Base-by-base conservation (phyloP, 1,140 invertebrate genomes). In the Oncopodura yosiiana region DNA sequence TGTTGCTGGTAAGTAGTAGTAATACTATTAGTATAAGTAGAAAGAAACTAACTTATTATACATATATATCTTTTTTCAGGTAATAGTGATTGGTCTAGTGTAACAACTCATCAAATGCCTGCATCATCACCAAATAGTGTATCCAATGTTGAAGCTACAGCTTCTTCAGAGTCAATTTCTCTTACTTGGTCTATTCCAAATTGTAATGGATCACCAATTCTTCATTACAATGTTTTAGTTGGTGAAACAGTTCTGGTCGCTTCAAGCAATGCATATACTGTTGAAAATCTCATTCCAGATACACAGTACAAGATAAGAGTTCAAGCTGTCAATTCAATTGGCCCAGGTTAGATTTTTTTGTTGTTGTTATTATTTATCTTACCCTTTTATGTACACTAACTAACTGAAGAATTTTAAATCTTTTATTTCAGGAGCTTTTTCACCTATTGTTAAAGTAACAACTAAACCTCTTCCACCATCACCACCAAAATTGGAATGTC, bases 341-440 rank as follows among this genome's bases (percentile, higher is more conserved):
- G 60, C 9, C 59, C 59, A 26, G n/a, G n/a, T n/a, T n/a, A n/a
- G n/a, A n/a, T n/a, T n/a, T n/a, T n/a, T n/a, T n/a, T n/a, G n/a
- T n/a, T n/a, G n/a, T n/a, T n/a, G n/a, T n/a, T n/a, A n/a, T n/a
- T n/a, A n/a, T n/a, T n/a, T n/a, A n/a, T n/a, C n/a, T n/a, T n/a
- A n/a, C n/a, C n/a, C n/a, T n/a, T n/a, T n/a, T n/a, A n/a, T n/a
- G n/a, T n/a, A n/a, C n/a, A n/a, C n/a, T n/a, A n/a, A n/a, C n/a
- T n/a, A n/a, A n/a, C n/a, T n/a, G 8, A 34, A 79, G 89, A n/a
- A 87, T 86, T 6, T 71, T 77, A n/a, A n/a, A n/a, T n/a, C n/a
- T n/a, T n/a, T n/a, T n/a, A n/a, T n/a, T n/a, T n/a, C n/a, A n/a
- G 87, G 87, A 16, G 74, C 81, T 32, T 87, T 80, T 69, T 88